Conservation (phyloP, 2,888 invertebrate genomes). For the Halocaridina rubra region DNA sequence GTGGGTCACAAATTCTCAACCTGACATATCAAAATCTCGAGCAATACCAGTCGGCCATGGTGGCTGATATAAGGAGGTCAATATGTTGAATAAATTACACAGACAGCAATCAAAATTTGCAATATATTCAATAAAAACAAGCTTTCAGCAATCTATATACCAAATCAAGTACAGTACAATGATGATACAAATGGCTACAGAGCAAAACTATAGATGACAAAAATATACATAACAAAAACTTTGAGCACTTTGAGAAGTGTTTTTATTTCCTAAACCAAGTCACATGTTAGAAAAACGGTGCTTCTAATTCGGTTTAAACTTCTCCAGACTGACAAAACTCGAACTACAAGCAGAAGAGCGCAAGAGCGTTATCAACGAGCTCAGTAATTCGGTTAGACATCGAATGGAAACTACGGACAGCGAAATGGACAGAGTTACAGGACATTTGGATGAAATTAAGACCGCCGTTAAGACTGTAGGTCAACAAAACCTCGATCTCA, state of each 20-base stretch:
- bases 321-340: constrained; percentile 41
- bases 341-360: constrained; percentile 57
- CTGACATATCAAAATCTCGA: too few relatives aligned
- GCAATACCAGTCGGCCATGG: too few relatives aligned
- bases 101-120: too few relatives aligned
- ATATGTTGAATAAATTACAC: too few relatives aligned
- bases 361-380: constrained; percentile 42
- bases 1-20: too few relatives aligned
- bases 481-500: not conserved
- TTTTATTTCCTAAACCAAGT: not conserved
- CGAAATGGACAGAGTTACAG: constrained; percentile 25
- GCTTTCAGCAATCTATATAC: not conserved
- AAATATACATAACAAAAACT: not conserved
- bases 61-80: too few relatives aligned
- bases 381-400: constrained; percentile 42
- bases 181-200: not conserved
- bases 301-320: too few relatives aligned
- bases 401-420: constrained; percentile 51
- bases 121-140: too few relatives aligned
- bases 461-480: not conserved
- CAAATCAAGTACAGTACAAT: not conserved
- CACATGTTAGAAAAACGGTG: too few relatives aligned
- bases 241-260: not conserved
- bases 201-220: not conserved
- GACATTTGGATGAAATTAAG: constrained; percentile 17